These are phyloP conservation scores for Alca torda DNA, from an alignment of 2,797 vertebrate genomes.

Conservation along the genomic window DNA sequence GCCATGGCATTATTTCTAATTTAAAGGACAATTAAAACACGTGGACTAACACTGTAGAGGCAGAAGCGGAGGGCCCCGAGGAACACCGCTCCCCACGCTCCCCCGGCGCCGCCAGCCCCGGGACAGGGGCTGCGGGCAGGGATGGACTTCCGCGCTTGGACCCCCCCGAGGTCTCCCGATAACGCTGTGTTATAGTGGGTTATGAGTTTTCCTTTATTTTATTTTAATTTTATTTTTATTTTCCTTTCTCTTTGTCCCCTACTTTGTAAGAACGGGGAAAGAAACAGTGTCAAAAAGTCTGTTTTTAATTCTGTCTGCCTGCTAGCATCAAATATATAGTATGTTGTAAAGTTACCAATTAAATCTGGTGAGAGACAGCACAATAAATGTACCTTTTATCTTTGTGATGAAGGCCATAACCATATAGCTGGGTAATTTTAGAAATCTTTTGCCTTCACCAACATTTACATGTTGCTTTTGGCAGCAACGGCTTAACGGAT, in stretches of 20 bases:
- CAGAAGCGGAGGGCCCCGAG: constrained; percentile 72
- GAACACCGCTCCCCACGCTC: constrained; percentile 61
- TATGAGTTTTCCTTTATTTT: constrained; percentile 61
- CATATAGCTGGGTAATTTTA: constrained; percentile 77
- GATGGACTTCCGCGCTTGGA: constrained; percentile 73
- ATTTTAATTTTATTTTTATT: background rate
- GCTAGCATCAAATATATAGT: constrained; percentile 78
- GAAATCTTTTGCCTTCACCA: constrained; percentile 81
- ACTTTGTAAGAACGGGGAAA: constrained; percentile 77
- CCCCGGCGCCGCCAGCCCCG: constrained; percentile 59
- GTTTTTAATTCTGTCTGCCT: constrained; percentile 83
- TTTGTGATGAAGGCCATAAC: constrained; percentile 78
- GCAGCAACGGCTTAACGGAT: constrained; percentile 78
- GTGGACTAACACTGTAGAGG: constrained; percentile 79
- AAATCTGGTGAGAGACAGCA: constrained; percentile 82
- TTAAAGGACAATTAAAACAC: constrained; percentile 75
- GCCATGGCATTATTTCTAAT: constrained; percentile 78
- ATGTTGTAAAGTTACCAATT: constrained; percentile 79
- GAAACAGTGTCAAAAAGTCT: constrained; percentile 73
- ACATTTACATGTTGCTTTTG: constrained; percentile 79
- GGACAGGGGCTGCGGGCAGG: constrained; percentile 67
- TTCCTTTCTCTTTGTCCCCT: constrained; percentile 69
- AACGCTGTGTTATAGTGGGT: constrained; percentile 80
- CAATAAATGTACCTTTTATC: constrained; percentile 84
- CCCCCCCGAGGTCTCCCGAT: constrained; percentile 72